Conservation (phyloP, 2,797 vertebrate genomes). For the Rhinogobio ventralis region DNA sequence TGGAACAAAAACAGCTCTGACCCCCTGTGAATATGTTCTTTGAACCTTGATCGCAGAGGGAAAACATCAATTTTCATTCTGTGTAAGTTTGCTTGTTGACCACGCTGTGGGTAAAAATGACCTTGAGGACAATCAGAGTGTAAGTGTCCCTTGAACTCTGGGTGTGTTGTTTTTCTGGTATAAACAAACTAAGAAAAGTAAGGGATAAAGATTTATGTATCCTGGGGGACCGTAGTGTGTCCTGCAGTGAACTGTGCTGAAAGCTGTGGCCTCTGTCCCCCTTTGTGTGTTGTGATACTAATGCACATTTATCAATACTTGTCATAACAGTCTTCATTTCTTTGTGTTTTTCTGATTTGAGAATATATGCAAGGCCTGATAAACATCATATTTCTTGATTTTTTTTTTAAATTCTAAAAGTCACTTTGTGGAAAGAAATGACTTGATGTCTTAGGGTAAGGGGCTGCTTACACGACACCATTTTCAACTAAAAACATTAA, state of each 20-base stretch:
- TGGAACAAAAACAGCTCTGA: not conserved
- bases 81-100: slow-evolving; percentile 44
- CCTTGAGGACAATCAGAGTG: slow-evolving; percentile 37
- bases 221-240: slow-evolving; percentile 4
- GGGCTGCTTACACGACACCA: not conserved
- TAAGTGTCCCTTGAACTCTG: slow-evolving; percentile 39
- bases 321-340: not conserved
- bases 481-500: too few species aligned
- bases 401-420: not conserved
- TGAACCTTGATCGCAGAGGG: slow-evolving; percentile 25
- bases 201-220: not conserved
- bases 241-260: slow-evolving; percentile 21
- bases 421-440: not conserved
- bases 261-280: slow-evolving; percentile 17
- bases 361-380: not conserved
- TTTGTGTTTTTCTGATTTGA: not conserved
- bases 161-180: slow-evolving; percentile 33
- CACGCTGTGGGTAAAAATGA: slow-evolving; percentile 26
- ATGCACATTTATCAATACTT: not conserved
- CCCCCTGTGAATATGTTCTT: slow-evolving; percentile 20
- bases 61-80: slow-evolving; percentile 32
- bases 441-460: not conserved
- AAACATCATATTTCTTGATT: not conserved
- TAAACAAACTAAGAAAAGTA: slow-evolving; percentile 34
- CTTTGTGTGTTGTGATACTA: not conserved